Evolutionary conservation across 2,888 invertebrate genomes (phyloP).

Genomic region (Heliconius ethilla): DNA sequence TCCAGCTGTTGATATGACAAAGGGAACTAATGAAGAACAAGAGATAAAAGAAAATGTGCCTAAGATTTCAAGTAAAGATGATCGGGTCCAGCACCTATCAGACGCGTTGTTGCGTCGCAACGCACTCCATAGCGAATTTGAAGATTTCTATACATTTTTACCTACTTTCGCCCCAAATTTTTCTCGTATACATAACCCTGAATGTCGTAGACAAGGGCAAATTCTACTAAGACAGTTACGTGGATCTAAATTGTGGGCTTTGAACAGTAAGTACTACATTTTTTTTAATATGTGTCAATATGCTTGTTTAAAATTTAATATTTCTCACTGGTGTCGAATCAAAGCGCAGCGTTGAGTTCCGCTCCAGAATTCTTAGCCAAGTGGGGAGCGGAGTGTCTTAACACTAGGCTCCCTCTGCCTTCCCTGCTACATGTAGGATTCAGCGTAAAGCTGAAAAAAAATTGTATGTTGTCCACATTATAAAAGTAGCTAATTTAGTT

Average conservation of each 20-base stretch:
- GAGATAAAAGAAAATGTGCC: slow-evolving; percentile 32
- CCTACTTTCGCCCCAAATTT: slow-evolving; percentile 87
- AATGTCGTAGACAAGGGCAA: slow-evolving; percentile 86
- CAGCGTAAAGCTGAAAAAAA: no score
- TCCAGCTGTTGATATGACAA: slow-evolving; percentile 23
- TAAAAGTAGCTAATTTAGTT: no score
- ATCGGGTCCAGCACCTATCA: slow-evolving; percentile 64
- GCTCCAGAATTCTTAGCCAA: no score
- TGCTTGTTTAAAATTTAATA: neutral
- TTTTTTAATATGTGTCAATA: neutral
- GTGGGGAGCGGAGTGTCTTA: no score
- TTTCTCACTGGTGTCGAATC: no score
- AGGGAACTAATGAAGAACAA: slow-evolving; percentile 20
- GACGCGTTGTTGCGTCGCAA: slow-evolving; percentile 71
- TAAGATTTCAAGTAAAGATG: slow-evolving; percentile 55
- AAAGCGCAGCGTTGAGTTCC: no score
- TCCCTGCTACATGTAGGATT: no score
- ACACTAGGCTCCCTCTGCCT: no score
- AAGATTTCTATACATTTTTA: slow-evolving; percentile 84
- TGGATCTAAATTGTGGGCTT: slow-evolving; percentile 86
- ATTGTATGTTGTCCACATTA: no score
- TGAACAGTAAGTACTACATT: slow-evolving; percentile 84
- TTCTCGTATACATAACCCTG: slow-evolving; percentile 83
- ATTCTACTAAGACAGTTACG: slow-evolving; percentile 86
- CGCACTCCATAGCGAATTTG: slow-evolving; percentile 80